These are phyloP conservation scores for Catharus fuscescens DNA, from an alignment of 2,113 vertebrate genomes.

Conservation along the genomic window DNA sequence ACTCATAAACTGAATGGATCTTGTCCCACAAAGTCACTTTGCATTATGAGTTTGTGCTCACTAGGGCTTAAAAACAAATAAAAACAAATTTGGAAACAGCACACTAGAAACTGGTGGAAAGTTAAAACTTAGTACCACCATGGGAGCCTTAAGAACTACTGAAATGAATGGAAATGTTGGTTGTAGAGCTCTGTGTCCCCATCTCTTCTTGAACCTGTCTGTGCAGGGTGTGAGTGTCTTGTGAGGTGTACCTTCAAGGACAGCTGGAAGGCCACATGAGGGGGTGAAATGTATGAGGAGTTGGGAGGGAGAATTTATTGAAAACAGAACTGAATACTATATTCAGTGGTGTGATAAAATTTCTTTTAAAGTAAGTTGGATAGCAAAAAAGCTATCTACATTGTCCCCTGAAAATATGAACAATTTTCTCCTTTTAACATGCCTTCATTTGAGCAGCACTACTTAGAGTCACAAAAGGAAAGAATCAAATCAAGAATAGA, in stretches of 20 bases:
- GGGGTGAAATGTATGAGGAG: not conserved
- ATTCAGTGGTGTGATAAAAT: not conserved
- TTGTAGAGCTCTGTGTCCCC: not conserved
- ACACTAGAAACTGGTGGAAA: not conserved
- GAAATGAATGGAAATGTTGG: not conserved
- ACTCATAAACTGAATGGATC: not conserved
- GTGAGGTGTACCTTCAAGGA: not conserved
- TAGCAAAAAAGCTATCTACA: not conserved
- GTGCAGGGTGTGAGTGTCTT: not conserved
- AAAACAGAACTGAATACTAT: not conserved
- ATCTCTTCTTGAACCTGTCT: not conserved
- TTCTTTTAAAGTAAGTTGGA: not conserved
- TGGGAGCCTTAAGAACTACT: slow-evolving; percentile 7
- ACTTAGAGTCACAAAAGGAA: not conserved
- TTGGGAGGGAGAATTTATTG: not conserved
- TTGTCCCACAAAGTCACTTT: not conserved
- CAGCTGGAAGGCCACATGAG: not conserved
- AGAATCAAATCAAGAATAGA: not conserved
- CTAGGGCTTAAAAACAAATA: not conserved
- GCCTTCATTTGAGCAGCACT: not conserved
- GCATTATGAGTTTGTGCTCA: not conserved
- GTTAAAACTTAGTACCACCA: not conserved
- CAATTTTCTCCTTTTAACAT: not conserved
- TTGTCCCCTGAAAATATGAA: not conserved
- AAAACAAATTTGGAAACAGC: slow-evolving; percentile 29